Conservation (phyloP, 1,140 invertebrate genomes). For the Anoplolepis gracilipes region DNA sequence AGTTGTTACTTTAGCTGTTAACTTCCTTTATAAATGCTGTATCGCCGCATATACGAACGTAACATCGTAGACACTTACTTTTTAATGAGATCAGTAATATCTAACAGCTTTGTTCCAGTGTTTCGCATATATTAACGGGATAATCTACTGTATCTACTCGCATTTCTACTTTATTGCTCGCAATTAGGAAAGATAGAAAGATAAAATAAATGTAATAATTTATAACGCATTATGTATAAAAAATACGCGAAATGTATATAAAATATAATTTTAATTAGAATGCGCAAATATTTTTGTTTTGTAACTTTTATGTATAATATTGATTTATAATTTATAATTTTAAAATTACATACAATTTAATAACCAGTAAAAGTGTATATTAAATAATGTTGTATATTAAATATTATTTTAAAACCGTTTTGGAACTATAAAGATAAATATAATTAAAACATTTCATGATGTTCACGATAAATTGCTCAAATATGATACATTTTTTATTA, state of each 20-base stretch:
- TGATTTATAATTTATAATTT: neutral
- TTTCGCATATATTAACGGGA: conserved; percentile 41
- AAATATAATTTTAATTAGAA: neutral
- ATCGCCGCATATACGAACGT: conserved; percentile 31
- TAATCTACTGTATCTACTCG: conserved; percentile 31
- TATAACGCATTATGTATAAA: neutral
- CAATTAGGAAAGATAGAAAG: neutral
- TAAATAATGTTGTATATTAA: neutral
- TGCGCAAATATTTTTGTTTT: neutral
- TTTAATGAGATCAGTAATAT: conserved; percentile 61
- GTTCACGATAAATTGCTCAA: neutral
- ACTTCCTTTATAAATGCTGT: conserved; percentile 36
- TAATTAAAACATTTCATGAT: neutral
- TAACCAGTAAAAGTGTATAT: neutral
- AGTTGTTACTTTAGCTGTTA: conserved; percentile 33
- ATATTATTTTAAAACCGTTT: neutral
- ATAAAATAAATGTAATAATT: conserved; percentile 15
- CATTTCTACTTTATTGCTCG: conserved; percentile 16
- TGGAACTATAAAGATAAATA: neutral
- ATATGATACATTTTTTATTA: neutral
- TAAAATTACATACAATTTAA: neutral
- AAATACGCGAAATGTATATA: neutral
- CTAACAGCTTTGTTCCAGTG: conserved; percentile 39
- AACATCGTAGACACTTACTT: conserved; percentile 48
- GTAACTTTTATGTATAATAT: neutral